Percentiles rank a stretch among this genome's conserved stretches.
These are phyloP conservation scores for Sebastolobus alascanus DNA, from an alignment of 2,797 vertebrate genomes.

Conservation along the genomic window DNA sequence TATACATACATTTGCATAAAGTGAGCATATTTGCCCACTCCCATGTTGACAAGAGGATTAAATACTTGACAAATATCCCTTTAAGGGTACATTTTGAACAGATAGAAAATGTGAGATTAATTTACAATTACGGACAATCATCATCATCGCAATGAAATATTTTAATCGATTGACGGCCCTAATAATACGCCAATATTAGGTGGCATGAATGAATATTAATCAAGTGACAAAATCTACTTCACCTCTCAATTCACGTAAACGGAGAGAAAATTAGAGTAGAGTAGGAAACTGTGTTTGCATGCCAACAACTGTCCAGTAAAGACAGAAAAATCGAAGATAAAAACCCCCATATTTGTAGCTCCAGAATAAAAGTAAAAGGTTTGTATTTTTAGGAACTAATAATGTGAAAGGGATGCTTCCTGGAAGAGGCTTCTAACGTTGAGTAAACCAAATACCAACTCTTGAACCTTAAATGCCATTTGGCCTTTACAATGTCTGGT, in stretches of 20 bases:
- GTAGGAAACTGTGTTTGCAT: neutral
- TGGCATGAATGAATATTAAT: neutral
- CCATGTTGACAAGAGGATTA: rapidly evolving
- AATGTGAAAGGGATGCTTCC: neutral
- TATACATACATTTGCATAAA: too few relatives aligned
- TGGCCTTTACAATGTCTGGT: neutral
- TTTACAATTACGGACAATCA: too few relatives aligned
- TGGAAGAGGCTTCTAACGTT: neutral
- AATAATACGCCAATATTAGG: neutral
- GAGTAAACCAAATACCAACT: slow-evolving; percentile 2
- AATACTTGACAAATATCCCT: too few relatives aligned
- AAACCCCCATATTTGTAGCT: neutral
- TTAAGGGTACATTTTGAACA: too few relatives aligned
- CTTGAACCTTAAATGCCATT: neutral
- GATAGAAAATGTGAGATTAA: too few relatives aligned
- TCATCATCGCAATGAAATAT: too few relatives aligned
- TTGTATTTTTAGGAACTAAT: neutral
- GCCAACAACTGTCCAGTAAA: neutral
- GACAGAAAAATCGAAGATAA: neutral
- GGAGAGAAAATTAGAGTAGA: neutral
- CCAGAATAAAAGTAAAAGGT: neutral
- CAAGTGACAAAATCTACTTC: slow-evolving; percentile 8
- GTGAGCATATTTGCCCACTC: too few relatives aligned
- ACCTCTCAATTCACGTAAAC: neutral
- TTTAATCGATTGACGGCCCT: rapidly evolving